Percentiles rank a stretch among this genome's conserved stretches.
Conservation (phyloP, 2,888 invertebrate genomes). For the Notodonta dromedarius region DNA sequence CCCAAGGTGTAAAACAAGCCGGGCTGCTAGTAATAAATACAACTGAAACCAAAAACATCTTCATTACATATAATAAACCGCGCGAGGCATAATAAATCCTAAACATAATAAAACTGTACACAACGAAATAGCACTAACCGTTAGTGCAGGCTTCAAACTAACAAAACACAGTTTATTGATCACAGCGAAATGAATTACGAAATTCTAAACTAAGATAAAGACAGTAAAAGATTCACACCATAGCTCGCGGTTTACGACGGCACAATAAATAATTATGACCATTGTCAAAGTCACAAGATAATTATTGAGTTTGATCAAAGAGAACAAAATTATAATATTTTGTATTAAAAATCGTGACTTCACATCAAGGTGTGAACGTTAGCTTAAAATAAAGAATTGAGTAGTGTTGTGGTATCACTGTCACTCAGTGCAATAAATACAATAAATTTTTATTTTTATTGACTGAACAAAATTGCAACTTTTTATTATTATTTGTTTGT, state of each 20-base stretch:
- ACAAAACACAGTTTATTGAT: constrained; percentile 5
- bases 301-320: constrained; percentile 8
- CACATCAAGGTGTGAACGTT: constrained; percentile 7
- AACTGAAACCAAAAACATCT: background rate
- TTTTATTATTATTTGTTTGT: background rate
- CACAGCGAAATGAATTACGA: background rate
- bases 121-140: background rate
- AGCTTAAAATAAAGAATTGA: background rate
- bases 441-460: constrained; percentile 1
- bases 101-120: constrained; percentile 2
- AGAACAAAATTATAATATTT: constrained; percentile 10
- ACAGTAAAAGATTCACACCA: constrained; percentile 6
- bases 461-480: background rate
- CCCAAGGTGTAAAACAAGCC: no score
- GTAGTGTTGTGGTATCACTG: background rate
- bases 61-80: background rate
- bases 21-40: no score
- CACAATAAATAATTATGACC: constrained; percentile 7
- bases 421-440: background rate
- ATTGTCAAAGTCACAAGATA: constrained; percentile 9
- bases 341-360: constrained; percentile 17
- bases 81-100: background rate
- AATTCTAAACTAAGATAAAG: background rate
- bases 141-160: background rate
- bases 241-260: constrained; percentile 1